Base-by-base conservation (phyloP, 2,113 vertebrate genomes). In the Ellobius talpinus region DNA sequence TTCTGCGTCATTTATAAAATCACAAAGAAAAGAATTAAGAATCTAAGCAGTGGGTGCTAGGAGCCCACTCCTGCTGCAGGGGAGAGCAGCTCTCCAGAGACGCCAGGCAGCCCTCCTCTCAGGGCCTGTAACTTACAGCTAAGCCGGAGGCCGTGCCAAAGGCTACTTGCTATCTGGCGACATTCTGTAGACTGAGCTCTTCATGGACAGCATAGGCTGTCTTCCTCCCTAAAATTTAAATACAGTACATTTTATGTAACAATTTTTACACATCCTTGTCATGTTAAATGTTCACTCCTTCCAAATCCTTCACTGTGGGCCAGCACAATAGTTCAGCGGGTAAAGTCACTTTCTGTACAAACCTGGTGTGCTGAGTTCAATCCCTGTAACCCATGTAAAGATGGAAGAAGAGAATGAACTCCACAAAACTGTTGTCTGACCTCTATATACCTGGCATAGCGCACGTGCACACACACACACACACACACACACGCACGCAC, bases 301-400 rank as follows among this genome's bases (percentile, higher is more conserved):
- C 21, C 97, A 96, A 98, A 97, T 97, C 97, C 97, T 97, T 97
- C 96, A 97, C 88, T 82, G 97, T 93, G 33, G 50, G 78, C 19
- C 33, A 81, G 52, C 0, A 6, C 58, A 58, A 58, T 58, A n/a
- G 47, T 21, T 36, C 50, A 55, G 31, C 11, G 19, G 9, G 4
- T 9, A 55, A 58, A 81, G 52, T 10, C 2, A 21, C 33, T 81
- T n/a, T n/a, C 78, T 55, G 21, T n/a, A 55, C 10, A 58, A 79
- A 19, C 78, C 78, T 24, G 78, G 19, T 7, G 33, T 23, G 19
- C 52, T 23, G 4, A 81, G 52, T 23, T 6, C 17, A 23, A n/a
- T 9, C 78, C 24, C 78, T 36, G 19, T 33, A 13, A 55, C 33
- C 19, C 33, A n/a, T 8, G 33, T 10, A 81, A 36, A n/a, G 52